Evolutionary conservation across 2,888 invertebrate genomes (phyloP).

Genomic region (Zeuzera pyrina): DNA sequence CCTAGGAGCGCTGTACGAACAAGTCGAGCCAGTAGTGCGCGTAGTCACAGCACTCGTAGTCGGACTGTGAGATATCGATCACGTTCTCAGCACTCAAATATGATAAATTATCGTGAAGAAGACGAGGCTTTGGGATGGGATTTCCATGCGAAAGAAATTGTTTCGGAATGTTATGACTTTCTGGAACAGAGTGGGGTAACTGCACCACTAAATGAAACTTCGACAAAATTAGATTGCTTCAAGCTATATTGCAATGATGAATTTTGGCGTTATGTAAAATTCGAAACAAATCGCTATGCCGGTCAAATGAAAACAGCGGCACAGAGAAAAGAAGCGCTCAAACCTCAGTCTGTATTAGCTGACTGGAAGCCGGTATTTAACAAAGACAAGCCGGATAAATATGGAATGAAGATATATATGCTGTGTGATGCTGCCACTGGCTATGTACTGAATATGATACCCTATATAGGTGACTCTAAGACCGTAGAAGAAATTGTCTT

Average conservation of each 20-base stretch:
- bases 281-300: too few relatives aligned
- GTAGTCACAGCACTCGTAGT: background rate
- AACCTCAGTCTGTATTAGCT: constrained; percentile 2
- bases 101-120: background rate
- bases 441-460: too few relatives aligned
- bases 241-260: too few relatives aligned
- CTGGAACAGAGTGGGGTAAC: background rate
- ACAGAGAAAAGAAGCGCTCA: too few relatives aligned
- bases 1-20: background rate
- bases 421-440: constrained; percentile 14
- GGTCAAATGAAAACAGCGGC: too few relatives aligned
- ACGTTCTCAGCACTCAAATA: background rate
- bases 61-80: background rate
- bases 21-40: background rate
- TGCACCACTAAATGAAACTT: background rate
- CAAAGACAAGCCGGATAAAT: constrained; percentile 15
- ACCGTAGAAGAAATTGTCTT: too few relatives aligned
- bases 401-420: constrained; percentile 16
- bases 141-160: background rate
- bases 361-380: constrained; percentile 4
- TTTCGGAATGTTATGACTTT: background rate
- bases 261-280: too few relatives aligned
- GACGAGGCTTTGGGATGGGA: background rate
- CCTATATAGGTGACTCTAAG: too few relatives aligned
- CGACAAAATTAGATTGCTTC: background rate